Percentiles rank a stretch among this genome's conserved stretches.
These are phyloP conservation scores for Matsumurasca onukii DNA, from an alignment of 1,140 invertebrate species.

Conservation along the genomic window DNA sequence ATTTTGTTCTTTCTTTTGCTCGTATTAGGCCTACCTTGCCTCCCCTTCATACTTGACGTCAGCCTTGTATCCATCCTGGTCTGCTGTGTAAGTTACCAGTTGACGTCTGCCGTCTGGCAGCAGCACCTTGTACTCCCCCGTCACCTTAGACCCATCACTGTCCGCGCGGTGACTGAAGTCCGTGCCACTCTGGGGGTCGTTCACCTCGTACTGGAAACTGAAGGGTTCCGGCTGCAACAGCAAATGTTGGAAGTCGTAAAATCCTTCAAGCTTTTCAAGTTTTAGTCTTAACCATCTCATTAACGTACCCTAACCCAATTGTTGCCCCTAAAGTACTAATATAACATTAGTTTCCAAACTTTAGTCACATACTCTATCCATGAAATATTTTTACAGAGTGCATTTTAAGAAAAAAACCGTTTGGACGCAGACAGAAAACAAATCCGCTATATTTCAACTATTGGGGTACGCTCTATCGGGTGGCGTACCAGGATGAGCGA, in stretches of 20 bases:
- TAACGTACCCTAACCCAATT: too few relatives aligned
- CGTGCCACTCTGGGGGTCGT: slow-evolving; percentile 69
- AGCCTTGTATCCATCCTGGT: slow-evolving; percentile 49
- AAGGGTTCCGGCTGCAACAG: slow-evolving; percentile 68
- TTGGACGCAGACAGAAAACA: too few relatives aligned
- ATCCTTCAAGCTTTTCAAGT: neutral
- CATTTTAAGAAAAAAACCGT: too few relatives aligned
- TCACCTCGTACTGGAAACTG: slow-evolving; percentile 77
- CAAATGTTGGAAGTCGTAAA: neutral
- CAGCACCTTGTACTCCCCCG: slow-evolving; percentile 71
- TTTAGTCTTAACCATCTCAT: too few relatives aligned
- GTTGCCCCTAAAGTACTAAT: too few relatives aligned
- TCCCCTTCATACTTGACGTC: slow-evolving; percentile 50
- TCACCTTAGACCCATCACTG: slow-evolving; percentile 69
- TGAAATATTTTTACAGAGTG: too few relatives aligned
- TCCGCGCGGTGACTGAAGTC: slow-evolving; percentile 68
- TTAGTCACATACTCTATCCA: too few relatives aligned
- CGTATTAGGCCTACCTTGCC: slow-evolving; percentile 38
- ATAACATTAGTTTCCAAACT: too few relatives aligned
- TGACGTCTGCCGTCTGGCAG: slow-evolving; percentile 71
- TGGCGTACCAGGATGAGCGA: too few relatives aligned
- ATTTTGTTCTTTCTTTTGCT: too few relatives aligned
- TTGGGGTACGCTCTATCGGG: too few relatives aligned
- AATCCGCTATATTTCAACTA: too few relatives aligned
- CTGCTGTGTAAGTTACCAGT: slow-evolving; percentile 49